A percentile compares a stretch with the other conserved stretches of the same genome.
phyloP scores from a whole-genome alignment of 2,888 invertebrate genomes.

The Anodontia alba region DNA sequence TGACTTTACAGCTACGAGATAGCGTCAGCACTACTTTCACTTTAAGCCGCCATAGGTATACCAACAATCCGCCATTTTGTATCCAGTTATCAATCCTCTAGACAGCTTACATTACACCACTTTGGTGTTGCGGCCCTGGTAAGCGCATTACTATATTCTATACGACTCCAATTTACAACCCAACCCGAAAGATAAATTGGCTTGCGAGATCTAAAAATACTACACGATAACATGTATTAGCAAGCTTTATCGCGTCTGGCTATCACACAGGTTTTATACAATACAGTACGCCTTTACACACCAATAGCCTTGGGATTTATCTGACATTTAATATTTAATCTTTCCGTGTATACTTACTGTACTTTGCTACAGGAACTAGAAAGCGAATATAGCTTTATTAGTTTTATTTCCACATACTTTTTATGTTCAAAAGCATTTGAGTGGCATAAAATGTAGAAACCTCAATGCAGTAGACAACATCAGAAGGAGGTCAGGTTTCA shows the following conservation, averaged over 20 bases:
- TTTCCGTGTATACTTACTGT: not conserved
- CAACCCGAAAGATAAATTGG: slow-evolving; percentile 19
- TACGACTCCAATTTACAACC: slow-evolving; percentile 13
- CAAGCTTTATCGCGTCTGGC: slow-evolving; percentile 8
- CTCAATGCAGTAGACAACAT: too few species aligned
- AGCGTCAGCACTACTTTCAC: not conserved
- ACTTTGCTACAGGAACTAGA: not conserved
- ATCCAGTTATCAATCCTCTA: slow-evolving; percentile 1
- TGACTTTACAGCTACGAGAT: not conserved
- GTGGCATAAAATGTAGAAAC: too few species aligned
- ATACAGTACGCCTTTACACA: slow-evolving; percentile 7
- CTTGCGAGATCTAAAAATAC: slow-evolving; percentile 9
- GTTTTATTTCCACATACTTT: too few species aligned
- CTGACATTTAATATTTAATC: slow-evolving; percentile 20
- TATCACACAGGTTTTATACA: not conserved
- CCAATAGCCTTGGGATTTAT: slow-evolving; percentile 19
- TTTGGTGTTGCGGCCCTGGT: slow-evolving; percentile 17
- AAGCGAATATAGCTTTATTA: too few species aligned
- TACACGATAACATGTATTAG: slow-evolving; percentile 9
- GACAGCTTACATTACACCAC: slow-evolving; percentile 9
- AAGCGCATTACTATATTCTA: not conserved
- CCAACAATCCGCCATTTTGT: slow-evolving; percentile 16
- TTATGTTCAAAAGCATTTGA: too few species aligned
- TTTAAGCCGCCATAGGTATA: not conserved
- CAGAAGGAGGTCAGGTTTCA: too few species aligned